phyloP scores from a whole-genome alignment of 1,140 invertebrate genomes.

The Pogonomyrmex californicus region DNA sequence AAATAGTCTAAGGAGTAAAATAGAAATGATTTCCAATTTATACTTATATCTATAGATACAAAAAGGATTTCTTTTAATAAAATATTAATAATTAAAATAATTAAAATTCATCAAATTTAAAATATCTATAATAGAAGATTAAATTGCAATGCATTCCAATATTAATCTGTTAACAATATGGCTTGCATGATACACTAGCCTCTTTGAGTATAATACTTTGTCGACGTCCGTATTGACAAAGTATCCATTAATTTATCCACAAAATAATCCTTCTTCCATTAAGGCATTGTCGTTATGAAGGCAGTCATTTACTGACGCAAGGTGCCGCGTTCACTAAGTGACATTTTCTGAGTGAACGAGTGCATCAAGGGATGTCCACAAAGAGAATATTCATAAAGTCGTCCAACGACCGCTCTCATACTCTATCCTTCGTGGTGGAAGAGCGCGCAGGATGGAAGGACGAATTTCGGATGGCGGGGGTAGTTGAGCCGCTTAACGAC shows the following conservation, averaged over 20 bases:
- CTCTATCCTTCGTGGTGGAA: constrained; percentile 59
- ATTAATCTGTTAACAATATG: constrained; percentile 32
- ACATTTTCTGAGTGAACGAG: constrained; percentile 76
- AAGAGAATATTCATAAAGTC: constrained; percentile 80
- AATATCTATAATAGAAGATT: background rate
- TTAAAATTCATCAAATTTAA: background rate
- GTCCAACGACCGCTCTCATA: constrained; percentile 61
- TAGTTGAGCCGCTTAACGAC: constrained; percentile 78
- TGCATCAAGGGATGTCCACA: constrained; percentile 71
- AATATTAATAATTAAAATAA: background rate
- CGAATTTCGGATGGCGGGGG: constrained; percentile 54
- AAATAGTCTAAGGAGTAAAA: background rate
- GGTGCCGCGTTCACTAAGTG: constrained; percentile 51
- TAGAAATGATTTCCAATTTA: background rate
- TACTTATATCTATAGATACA: background rate
- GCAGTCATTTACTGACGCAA: constrained; percentile 61
- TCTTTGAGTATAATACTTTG: constrained; percentile 46
- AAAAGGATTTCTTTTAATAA: background rate
- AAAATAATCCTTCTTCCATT: constrained; percentile 74
- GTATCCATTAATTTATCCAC: constrained; percentile 55
- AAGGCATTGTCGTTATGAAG: constrained; percentile 33
- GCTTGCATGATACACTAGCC: constrained; percentile 17
- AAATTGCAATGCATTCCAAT: background rate
- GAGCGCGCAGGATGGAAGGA: constrained; percentile 22
- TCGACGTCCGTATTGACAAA: constrained; percentile 19